Conservation (phyloP, 2,888 invertebrate genomes). For the Ditylenchus weischeri region DNA sequence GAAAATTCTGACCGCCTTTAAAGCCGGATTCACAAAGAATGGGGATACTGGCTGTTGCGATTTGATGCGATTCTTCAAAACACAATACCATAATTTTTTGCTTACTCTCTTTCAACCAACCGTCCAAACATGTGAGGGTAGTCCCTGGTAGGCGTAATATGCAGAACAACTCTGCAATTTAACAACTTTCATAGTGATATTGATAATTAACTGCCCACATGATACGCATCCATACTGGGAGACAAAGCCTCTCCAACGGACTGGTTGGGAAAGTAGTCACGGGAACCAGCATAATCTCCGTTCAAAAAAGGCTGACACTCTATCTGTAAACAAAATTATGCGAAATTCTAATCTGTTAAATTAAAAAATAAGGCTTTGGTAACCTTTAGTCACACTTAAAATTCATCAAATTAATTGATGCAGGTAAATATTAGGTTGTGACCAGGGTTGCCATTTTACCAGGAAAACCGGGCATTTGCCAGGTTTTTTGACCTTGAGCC, state of each 20-base stretch:
- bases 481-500: too few relatives aligned
- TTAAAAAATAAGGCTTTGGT: too few relatives aligned
- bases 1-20: conserved; percentile 10
- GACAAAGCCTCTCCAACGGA: not conserved
- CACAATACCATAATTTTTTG: too few relatives aligned
- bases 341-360: not conserved
- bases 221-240: not conserved
- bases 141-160: conserved; percentile 7
- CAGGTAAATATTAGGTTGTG: too few relatives aligned
- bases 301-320: conserved; percentile 11
- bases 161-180: not conserved
- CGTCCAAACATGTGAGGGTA: conserved; percentile 6
- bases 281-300: conserved; percentile 3
- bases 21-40: conserved; percentile 8
- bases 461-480: too few relatives aligned
- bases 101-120: too few relatives aligned
- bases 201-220: not conserved
- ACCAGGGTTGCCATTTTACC: too few relatives aligned
- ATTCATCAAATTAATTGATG: too few relatives aligned
- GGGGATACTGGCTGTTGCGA: conserved; percentile 6
- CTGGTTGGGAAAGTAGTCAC: conserved; percentile 2
- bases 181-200: not conserved
- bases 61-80: conserved; percentile 8
- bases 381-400: too few relatives aligned
- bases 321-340: not conserved